Evolutionary conservation across 2,888 invertebrate genomes (phyloP), one percentile per base, ranked within the genome.

Genomic region (Phyto melanocephala): DNA sequence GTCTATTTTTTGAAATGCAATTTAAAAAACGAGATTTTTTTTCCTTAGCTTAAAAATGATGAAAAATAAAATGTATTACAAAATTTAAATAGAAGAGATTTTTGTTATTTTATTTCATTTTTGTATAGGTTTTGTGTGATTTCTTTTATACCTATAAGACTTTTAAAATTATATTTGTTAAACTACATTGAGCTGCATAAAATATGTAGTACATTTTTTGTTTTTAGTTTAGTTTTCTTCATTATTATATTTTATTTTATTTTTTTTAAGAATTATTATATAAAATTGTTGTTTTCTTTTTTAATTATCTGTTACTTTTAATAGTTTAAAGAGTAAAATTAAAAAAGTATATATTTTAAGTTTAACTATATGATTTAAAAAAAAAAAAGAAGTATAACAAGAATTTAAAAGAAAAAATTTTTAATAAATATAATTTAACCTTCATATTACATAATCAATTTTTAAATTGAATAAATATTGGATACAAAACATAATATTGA

Each of bases 141-240:
- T 28, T 28, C 28, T 4, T 47, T 52, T 45, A 37, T 52, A 6
- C 13, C n/a, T n/a, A 58, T 37, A 63, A 37, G 24, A 76, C n/a
- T 24, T 68, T 54, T 45, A 37, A 47, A 47, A 47, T 65, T 13
- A 62, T 54, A 24, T 24, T 10, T 28, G 20, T 15, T 56, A 45
- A 62, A 71, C 62, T 63, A 77, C 63, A 70, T 56, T 37, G 75
- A 75, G 62, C 54, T 75, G 65, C 52, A 54, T 74, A 37, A 62
- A 50, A 1, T 45, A 42, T n/a, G 33, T 58, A 15, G 24, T 58
- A 28, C 24, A 11, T 28, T 50, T 52, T 24, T 37, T 54, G 13
- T 68, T 47, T 20, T 37, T 71, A 42, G 7, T 56, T 33, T 17
- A 15, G 7, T 45, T 15, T 56, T 35, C 17, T 15, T 56, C 35